phyloP scores from a whole-genome alignment of 2,113 vertebrate species.

The Hippotragus niger region DNA sequence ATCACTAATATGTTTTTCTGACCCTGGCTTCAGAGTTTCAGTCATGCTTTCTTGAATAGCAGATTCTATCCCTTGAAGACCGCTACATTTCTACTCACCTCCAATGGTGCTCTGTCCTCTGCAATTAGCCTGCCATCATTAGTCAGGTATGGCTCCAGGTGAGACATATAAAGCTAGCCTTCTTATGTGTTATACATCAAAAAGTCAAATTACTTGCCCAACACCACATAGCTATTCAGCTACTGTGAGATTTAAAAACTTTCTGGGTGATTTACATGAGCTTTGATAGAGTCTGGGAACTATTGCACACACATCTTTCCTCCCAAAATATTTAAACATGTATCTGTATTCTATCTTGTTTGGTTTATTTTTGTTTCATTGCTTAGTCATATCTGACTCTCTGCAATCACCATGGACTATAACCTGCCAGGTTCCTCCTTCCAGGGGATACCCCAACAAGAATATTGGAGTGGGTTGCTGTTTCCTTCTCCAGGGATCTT shows the following conservation, averaged over 20 bases:
- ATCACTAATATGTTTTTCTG: background rate
- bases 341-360: background rate
- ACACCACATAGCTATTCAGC: background rate
- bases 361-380: background rate
- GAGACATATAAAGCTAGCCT: background rate
- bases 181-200: background rate
- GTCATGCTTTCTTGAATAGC: background rate
- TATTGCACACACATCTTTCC: background rate
- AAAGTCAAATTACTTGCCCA: background rate
- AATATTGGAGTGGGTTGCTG: background rate
- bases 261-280: background rate
- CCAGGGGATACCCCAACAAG: background rate
- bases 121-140: rapidly evolving
- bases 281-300: background rate
- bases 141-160: too few species aligned
- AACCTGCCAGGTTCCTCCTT: background rate
- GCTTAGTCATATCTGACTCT: background rate
- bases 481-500: background rate
- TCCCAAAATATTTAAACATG: background rate
- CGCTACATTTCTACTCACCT: background rate
- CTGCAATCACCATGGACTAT: background rate
- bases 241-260: background rate
- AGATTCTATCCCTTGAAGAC: background rate
- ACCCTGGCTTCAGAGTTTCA: background rate
- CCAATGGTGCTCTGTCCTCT: too few species aligned